Conservation (phyloP, 64 coral and sea anemone genomes). For the Pocillopora verrucosa region DNA sequence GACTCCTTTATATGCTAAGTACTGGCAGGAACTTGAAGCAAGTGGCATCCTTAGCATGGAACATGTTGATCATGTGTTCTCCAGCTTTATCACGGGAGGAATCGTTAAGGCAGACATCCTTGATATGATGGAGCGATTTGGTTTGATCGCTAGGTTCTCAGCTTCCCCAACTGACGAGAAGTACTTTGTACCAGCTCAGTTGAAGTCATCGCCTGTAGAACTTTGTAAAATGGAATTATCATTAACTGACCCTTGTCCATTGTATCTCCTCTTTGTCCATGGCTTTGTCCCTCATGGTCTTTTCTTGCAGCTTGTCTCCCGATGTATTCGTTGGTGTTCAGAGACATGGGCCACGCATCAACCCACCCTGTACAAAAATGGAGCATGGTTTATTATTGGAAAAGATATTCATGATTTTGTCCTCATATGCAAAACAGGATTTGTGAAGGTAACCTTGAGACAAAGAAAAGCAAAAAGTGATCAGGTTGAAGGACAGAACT, state of each 20-base stretch:
- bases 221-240: conserved; percentile 1
- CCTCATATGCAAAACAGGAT: not conserved
- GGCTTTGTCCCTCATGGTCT: conserved; percentile 49
- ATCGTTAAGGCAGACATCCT: conserved; percentile 7
- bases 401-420: not conserved
- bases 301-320: not conserved
- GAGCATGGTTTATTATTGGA: conserved; percentile 10
- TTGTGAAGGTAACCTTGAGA: conserved; percentile 2
- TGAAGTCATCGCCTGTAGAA: conserved; percentile 9
- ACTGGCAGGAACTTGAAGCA: too few species aligned
- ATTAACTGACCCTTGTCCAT: not conserved
- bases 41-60: conserved; percentile 32
- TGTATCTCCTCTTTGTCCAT: conserved; percentile 25
- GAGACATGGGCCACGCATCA: not conserved
- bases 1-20: too few species aligned
- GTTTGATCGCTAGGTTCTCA: conserved; percentile 27
- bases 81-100: not conserved
- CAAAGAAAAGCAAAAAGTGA: not conserved
- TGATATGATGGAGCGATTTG: conserved; percentile 40
- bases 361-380: conserved; percentile 24
- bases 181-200: conserved; percentile 38
- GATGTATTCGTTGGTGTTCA: conserved; percentile 21
- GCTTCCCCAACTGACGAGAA: too few species aligned
- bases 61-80: conserved; percentile 35
- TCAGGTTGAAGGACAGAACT: too few species aligned